Evolutionary conservation across 2,888 invertebrate species (phyloP).

Genomic region (Sphinx pinastri): DNA sequence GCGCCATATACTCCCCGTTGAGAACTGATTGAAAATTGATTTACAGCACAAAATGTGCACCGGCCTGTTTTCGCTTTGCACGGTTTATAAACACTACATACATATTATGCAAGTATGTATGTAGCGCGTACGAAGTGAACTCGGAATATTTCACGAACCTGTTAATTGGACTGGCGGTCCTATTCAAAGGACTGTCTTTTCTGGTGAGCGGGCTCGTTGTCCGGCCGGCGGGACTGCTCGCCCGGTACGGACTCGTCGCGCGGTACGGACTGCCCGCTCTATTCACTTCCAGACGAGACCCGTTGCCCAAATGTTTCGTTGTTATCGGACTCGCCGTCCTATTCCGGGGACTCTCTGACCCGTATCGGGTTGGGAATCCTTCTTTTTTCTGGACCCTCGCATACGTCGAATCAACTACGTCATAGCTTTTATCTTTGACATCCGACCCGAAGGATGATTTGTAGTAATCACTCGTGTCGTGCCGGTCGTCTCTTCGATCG

Average conservation of each 20-base stretch:
- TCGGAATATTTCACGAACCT: conserved; percentile 55
- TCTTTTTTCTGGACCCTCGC: conserved; percentile 72
- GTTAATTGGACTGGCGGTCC: conserved; percentile 83
- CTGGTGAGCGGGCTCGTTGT: conserved; percentile 83
- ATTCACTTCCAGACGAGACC: conserved; percentile 76
- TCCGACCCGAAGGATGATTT: conserved; percentile 70
- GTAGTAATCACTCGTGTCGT: conserved; percentile 75
- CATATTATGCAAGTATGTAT: background rate
- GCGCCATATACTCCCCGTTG: conserved; percentile 43
- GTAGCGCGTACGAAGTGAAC: background rate
- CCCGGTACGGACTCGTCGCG: conserved; percentile 72
- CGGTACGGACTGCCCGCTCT: conserved; percentile 71
- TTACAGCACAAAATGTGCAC: conserved; percentile 45
- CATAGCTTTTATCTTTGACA: conserved; percentile 72
- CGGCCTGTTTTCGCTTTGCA: conserved; percentile 38
- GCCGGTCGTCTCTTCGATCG: conserved; percentile 74
- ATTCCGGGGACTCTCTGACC: conserved; percentile 75
- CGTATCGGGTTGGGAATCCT: conserved; percentile 62
- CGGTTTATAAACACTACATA: conserved; percentile 14
- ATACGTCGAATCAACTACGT: conserved; percentile 75
- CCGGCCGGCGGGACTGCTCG: conserved; percentile 76
- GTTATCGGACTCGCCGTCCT: conserved; percentile 80
- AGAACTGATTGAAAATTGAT: conserved; percentile 55
- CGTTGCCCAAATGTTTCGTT: conserved; percentile 80
- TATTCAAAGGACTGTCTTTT: conserved; percentile 78